Conservation (phyloP, 1,140 invertebrate species). For the Armadillidium nasatum region DNA sequence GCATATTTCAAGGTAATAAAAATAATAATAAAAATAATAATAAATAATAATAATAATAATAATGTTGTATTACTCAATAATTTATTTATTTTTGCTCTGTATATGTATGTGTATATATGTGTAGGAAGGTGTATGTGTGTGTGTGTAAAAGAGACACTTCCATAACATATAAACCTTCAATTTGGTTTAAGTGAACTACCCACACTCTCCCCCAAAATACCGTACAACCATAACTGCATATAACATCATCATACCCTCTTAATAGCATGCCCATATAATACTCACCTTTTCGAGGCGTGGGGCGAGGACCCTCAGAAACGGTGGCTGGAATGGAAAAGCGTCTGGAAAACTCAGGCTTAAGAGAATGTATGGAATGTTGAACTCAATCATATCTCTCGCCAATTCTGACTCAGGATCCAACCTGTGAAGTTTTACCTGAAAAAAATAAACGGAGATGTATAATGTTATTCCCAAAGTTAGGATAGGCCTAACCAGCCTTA, state of each 20-base stretch:
- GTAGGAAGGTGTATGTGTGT: not conserved
- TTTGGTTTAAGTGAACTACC: too few relatives aligned
- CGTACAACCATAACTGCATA: too few relatives aligned
- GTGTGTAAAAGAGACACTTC: not conserved
- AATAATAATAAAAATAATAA: too few relatives aligned
- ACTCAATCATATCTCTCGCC: slow-evolving; percentile 68
- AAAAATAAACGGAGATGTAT: not conserved
- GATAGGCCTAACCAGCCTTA: too few relatives aligned
- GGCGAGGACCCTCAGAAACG: slow-evolving; percentile 88
- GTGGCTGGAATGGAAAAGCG: slow-evolving; percentile 89
- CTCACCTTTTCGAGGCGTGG: slow-evolving; percentile 75
- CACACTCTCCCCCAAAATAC: too few relatives aligned
- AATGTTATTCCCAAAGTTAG: not conserved
- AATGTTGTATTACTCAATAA: too few relatives aligned
- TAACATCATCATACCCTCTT: too few relatives aligned
- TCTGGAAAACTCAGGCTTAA: slow-evolving; percentile 80
- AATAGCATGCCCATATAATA: not conserved
- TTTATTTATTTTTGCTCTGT: too few relatives aligned
- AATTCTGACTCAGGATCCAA: slow-evolving; percentile 45
- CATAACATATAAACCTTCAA: too few relatives aligned
- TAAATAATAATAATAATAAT: too few relatives aligned
- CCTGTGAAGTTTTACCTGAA: slow-evolving; percentile 33
- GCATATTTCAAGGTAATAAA: too few relatives aligned
- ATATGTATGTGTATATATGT: too few relatives aligned
- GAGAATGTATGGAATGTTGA: slow-evolving; percentile 69